A percentile compares a stretch with the other conserved stretches of the same genome.
Conservation (phyloP, 2,113 vertebrate species). For the Todiramphus saurophagus region DNA sequence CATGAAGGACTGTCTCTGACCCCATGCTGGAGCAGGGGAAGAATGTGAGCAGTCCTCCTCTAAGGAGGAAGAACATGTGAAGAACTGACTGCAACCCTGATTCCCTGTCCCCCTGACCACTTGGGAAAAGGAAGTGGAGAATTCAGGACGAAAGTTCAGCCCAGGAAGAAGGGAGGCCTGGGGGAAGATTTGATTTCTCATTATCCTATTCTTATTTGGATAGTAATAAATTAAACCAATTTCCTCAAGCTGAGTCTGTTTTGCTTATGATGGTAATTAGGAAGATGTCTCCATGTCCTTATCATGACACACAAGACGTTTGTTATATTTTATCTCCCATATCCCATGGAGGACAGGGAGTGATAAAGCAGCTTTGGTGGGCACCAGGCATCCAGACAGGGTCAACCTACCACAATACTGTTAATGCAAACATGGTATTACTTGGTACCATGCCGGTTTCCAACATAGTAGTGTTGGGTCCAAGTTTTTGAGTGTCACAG, state of each 20-base stretch:
- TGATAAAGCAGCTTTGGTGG: neutral
- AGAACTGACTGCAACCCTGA: neutral
- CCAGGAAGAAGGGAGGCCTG: neutral
- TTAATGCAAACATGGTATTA: neutral
- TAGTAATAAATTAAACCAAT: neutral
- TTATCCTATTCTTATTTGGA: neutral
- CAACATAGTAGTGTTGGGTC: neutral
- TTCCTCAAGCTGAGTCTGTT: neutral
- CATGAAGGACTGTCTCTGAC: neutral
- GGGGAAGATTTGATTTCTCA: neutral
- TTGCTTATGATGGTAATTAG: neutral
- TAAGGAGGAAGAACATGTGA: neutral
- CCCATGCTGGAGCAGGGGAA: neutral
- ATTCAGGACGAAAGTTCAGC: neutral
- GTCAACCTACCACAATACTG: neutral
- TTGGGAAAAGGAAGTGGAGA: neutral
- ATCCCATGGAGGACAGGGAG: neutral
- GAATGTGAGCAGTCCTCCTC: rapidly evolving
- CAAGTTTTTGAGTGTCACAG: neutral
- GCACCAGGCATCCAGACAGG: neutral
- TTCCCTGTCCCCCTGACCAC: neutral
- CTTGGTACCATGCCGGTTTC: neutral
- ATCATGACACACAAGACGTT: neutral
- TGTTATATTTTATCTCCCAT: neutral
- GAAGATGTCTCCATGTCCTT: neutral